Percentiles rank a stretch among this genome's conserved stretches.
These are phyloP conservation scores for Chloromyia formosa DNA, from an alignment of 2,888 invertebrate genomes.

Conservation along the genomic window DNA sequence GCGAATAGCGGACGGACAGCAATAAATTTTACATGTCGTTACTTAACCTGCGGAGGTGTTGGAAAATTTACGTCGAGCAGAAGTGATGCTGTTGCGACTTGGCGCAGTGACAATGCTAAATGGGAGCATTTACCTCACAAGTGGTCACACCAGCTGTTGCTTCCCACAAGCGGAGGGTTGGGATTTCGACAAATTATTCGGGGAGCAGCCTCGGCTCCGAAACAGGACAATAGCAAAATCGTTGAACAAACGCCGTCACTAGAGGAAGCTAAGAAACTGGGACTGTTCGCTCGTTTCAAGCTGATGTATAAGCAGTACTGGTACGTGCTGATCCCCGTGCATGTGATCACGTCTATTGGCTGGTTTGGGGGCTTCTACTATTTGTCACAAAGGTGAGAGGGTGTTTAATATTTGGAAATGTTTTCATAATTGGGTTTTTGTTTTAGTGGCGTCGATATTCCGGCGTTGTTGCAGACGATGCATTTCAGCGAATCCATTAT, in stretches of 20 bases:
- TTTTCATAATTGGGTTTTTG: not conserved
- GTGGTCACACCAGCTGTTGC: no score
- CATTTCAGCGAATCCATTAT: conserved; percentile 82
- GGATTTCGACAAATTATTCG: not conserved
- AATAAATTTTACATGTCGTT: conserved; percentile 10
- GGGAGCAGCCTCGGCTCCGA: not conserved
- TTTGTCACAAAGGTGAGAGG: conserved; percentile 77
- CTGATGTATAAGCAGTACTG: conserved; percentile 95
- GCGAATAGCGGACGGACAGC: not conserved
- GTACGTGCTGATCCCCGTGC: conserved; percentile 95
- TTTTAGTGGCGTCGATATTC: conserved; percentile 89
- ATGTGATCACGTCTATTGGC: conserved; percentile 83
- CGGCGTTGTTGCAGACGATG: conserved; percentile 77
- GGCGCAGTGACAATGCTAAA: no score
- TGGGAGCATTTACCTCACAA: no score
- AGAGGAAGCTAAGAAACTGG: conserved; percentile 63
- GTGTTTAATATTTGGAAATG: not conserved
- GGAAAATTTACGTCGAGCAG: no score
- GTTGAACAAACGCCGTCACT: not conserved
- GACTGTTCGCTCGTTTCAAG: conserved; percentile 84
- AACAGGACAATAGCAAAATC: not conserved
- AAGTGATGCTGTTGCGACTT: no score
- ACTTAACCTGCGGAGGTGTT: conserved; percentile 31
- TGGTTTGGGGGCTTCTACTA: conserved; percentile 93
- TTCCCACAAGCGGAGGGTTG: no score